phyloP scores from a whole-genome alignment of 1,140 invertebrate genomes.

The Colletes latitarsis region DNA sequence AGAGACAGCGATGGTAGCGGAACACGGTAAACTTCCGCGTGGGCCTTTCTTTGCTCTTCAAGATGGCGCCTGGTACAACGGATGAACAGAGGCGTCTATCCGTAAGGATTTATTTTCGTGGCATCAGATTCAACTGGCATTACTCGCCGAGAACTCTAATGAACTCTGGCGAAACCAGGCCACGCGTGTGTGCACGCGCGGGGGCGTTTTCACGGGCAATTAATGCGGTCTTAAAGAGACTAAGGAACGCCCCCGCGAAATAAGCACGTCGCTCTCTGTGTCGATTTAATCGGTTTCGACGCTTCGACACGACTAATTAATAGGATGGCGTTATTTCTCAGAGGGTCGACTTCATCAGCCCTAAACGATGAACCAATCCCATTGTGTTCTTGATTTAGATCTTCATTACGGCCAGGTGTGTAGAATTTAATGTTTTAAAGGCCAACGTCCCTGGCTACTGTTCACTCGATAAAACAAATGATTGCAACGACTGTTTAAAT shows the following conservation, averaged over 20 bases:
- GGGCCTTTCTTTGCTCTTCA: conserved; percentile 59
- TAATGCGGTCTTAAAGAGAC: conserved; percentile 62
- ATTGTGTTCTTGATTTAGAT: conserved; percentile 7
- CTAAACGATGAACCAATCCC: conserved; percentile 14
- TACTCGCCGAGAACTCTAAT: conserved; percentile 57
- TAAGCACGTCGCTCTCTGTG: conserved; percentile 9
- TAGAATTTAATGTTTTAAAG: background rate
- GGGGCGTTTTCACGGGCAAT: conserved; percentile 69
- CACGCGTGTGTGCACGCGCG: conserved; percentile 40
- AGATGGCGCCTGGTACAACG: conserved; percentile 50
- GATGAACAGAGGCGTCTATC: conserved; percentile 44
- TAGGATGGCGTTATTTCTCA: conserved; percentile 19
- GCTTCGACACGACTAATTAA: conserved; percentile 47
- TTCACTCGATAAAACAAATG: no score
- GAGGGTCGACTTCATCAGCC: conserved; percentile 15
- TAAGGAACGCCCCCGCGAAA: conserved; percentile 54
- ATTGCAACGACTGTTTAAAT: no score
- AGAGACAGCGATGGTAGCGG: conserved; percentile 31
- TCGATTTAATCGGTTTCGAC: conserved; percentile 54
- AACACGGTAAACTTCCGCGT: conserved; percentile 68
- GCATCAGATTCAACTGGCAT: conserved; percentile 56
- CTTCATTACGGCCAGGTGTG: conserved; percentile 30
- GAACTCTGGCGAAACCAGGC: conserved; percentile 65
- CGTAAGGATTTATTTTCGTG: conserved; percentile 63
- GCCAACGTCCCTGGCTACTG: background rate